A percentile compares a stretch with the other conserved stretches of the same genome.
Conservation (phyloP, 1,140 invertebrate genomes). For the Lepidurus packardi region DNA sequence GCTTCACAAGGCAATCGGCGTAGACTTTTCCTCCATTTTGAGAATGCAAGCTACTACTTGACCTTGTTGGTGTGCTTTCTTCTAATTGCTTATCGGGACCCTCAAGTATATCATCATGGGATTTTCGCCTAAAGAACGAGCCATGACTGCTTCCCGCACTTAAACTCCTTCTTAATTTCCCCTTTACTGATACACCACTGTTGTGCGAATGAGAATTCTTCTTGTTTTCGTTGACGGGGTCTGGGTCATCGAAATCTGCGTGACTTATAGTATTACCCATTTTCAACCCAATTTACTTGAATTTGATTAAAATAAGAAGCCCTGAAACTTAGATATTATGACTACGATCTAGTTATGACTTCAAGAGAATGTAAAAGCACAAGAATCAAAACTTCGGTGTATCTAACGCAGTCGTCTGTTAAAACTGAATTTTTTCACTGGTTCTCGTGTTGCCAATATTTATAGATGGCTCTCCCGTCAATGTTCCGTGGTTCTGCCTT, state of each 20-base stretch:
- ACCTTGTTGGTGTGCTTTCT: not conserved
- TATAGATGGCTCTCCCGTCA: not conserved
- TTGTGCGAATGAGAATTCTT: not conserved
- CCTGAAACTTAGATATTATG: no score
- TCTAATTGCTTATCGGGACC: not conserved
- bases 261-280: conserved; percentile 11
- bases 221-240: not conserved
- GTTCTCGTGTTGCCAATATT: not conserved
- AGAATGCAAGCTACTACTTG: not conserved
- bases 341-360: no score
- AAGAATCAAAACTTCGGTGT: no score
- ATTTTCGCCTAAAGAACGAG: not conserved
- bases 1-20: not conserved
- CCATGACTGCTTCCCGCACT: not conserved
- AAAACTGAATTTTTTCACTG: not conserved
- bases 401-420: not conserved
- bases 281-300: not conserved
- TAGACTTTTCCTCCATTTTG: not conserved
- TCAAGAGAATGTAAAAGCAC: no score
- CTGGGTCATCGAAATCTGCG: not conserved
- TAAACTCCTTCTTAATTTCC: not conserved
- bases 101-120: not conserved
- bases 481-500: not conserved
- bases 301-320: no score
- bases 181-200: not conserved